phyloP scores from a whole-genome alignment of 1,140 invertebrate genomes.

The Ctenoplectra terminalis region DNA sequence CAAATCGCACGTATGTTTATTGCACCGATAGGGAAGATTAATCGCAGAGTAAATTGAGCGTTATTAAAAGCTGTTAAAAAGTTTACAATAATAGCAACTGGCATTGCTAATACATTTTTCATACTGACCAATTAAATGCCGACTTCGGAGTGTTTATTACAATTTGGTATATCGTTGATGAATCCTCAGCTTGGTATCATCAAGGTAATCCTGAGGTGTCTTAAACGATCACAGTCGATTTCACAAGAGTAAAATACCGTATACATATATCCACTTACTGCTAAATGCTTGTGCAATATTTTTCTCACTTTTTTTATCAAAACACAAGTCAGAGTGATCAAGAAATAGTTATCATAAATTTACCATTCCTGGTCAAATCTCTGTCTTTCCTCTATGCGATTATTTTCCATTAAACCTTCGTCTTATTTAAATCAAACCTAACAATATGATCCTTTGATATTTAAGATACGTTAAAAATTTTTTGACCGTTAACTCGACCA shows the following conservation, averaged over 20 bases:
- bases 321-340: no score
- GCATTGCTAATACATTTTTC: no score
- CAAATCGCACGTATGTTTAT: background rate
- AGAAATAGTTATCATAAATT: background rate
- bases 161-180: constrained; percentile 13
- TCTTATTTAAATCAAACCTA: background rate
- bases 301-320: background rate
- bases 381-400: background rate
- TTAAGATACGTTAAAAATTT: background rate
- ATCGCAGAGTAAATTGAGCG: no score
- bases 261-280: background rate
- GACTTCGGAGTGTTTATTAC: constrained; percentile 9
- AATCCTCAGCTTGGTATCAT: background rate
- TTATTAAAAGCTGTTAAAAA: no score
- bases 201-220: background rate
- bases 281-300: constrained; percentile 5
- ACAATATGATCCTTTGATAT: background rate
- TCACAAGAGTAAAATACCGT: constrained; percentile 38
- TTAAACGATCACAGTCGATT: constrained; percentile 25
- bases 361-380: background rate
- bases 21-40: background rate
- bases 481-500: no score
- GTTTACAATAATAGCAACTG: no score
- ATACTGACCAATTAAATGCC: no score
- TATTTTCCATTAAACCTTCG: no score